A percentile compares a stretch with the other conserved stretches of the same genome.
Evolutionary conservation across 1,140 invertebrate species (phyloP).

Genomic region (Hydropsyche tenuis): DNA sequence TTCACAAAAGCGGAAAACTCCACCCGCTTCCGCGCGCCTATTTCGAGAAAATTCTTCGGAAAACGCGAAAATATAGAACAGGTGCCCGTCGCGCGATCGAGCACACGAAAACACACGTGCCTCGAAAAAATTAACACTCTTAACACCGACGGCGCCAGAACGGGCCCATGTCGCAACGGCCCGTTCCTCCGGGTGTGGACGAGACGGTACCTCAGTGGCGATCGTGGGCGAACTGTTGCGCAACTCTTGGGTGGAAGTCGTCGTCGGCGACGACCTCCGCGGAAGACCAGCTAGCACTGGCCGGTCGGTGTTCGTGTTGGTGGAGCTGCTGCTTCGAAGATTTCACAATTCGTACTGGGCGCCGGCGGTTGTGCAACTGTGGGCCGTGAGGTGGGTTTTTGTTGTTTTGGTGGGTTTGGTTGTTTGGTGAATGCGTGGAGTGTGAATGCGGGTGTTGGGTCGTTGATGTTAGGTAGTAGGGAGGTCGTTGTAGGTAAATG

Average conservation of each 20-base stretch:
- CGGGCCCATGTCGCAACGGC: too few relatives aligned
- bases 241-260: neutral
- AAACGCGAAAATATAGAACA: neutral
- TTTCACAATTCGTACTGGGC: slow-evolving; percentile 6
- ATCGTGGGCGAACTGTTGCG: neutral
- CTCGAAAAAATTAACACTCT: too few relatives aligned
- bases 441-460: too few relatives aligned
- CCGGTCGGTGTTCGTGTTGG: too few relatives aligned
- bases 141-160: too few relatives aligned
- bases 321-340: slow-evolving; percentile 11
- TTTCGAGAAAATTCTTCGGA: neutral
- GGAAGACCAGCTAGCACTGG: slow-evolving; percentile 4
- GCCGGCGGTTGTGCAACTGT: neutral
- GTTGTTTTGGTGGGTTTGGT: too few relatives aligned
- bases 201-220: neutral
- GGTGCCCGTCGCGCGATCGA: neutral
- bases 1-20: too few relatives aligned
- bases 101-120: slow-evolving; percentile 2
- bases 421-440: too few relatives aligned
- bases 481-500: too few relatives aligned
- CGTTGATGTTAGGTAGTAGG: too few relatives aligned
- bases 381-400: neutral
- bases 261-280: neutral
- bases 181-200: too few relatives aligned
- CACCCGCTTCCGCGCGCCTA: too few relatives aligned